Percentiles rank a stretch among this genome's conserved stretches.
Conservation (phyloP, 2,797 vertebrate genomes). For the Coracias cyanogaster region DNA sequence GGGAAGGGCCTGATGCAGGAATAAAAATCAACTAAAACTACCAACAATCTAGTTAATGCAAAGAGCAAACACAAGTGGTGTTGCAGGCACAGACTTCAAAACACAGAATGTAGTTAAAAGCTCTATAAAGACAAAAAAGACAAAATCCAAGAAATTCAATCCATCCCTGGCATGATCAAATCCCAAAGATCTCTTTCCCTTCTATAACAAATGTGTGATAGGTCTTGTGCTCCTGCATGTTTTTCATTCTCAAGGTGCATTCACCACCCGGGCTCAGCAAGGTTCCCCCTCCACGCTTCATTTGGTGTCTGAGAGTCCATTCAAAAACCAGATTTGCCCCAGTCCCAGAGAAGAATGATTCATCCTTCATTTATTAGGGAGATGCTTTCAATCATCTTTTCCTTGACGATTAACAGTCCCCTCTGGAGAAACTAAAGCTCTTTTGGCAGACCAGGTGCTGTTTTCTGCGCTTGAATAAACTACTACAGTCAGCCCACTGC, state of each 20-base stretch:
- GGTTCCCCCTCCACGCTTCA: background rate
- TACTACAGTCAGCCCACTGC: background rate
- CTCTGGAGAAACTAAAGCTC: background rate
- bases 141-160: background rate
- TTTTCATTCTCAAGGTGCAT: background rate
- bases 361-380: background rate
- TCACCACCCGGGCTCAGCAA: background rate
- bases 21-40: background rate
- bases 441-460: background rate
- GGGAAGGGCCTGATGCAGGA: background rate
- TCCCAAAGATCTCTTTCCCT: background rate
- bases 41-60: background rate
- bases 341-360: background rate
- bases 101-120: background rate
- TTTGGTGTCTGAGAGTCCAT: background rate
- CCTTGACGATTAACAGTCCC: background rate
- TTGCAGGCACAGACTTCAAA: background rate
- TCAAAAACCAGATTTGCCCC: background rate
- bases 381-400: background rate
- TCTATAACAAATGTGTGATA: background rate
- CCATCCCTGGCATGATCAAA: background rate
- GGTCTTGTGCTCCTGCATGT: background rate
- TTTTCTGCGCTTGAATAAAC: slow-evolving; percentile 27
- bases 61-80: background rate
- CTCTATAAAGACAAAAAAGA: background rate